Evolutionary conservation across 2,888 invertebrate species (phyloP), one percentile per base, ranked within the genome.

Genomic region (Amphipoea oculea): DNA sequence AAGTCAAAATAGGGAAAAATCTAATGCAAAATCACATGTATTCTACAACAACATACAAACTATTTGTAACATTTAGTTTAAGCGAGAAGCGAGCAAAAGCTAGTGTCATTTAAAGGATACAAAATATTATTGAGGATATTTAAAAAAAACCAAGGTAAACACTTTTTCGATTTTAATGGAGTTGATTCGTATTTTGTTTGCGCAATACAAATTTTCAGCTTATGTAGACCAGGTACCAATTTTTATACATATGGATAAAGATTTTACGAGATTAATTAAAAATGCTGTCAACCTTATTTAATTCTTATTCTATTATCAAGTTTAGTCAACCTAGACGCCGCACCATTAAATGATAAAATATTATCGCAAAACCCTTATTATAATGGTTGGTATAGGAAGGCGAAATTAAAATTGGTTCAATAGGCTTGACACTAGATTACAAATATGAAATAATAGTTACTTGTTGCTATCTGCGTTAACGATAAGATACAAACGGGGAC

Each of bases 101-200:
- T 73, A n/a, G 71, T 84, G 60, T 67, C 63, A 74, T 74, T 72
- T 76, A 74, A 45, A 79, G 70, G 36, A 81, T 76, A 72, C 66
- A 68, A 66, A 54, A 76, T 66, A 80, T 63, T 71, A 79, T 63
- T 76, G 62, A 81, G 51, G 76, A 76, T 71, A 85, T 76, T 76
- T n/a, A 23, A 78, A 81, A 75, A 84, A 81, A 74, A 68, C 63
- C 84, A 84, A 84, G 77, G 82, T 72, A 86, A 85, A 74, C 67
- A 48, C 57, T 72, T 82, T 83, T 84, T 71, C 40, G 76, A 40
- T 81, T 66, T 81, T 62, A 74, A 60, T 48, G 12, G 14, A 85
- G 42, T 85, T 72, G 67, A n/a, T 68, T 70, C 51, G 20, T 72
- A 72, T 62, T 75, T 75, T 71, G 57, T 74, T 71, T 60, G 54